These are phyloP conservation scores for Tragelaphus scriptus DNA, from an alignment of 2,113 vertebrate species.

Conservation along the genomic window DNA sequence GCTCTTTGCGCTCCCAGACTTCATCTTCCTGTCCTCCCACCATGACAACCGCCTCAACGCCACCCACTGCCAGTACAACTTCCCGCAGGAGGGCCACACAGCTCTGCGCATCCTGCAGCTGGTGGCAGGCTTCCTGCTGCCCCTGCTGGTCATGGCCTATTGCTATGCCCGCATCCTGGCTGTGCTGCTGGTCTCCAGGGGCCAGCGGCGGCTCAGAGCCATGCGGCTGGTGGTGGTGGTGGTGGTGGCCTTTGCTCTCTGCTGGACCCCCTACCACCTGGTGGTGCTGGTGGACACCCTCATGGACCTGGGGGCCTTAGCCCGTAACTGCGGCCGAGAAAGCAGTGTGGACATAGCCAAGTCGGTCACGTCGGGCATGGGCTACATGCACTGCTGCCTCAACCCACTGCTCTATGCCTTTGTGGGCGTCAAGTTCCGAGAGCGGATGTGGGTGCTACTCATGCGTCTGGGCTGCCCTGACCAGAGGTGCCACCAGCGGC, in stretches of 20 bases:
- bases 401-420: conserved; percentile 92
- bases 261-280: conserved; percentile 89
- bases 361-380: conserved; percentile 78
- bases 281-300: conserved; percentile 82
- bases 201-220: conserved; percentile 83
- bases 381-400: conserved; percentile 89
- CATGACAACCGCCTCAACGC: conserved; percentile 15
- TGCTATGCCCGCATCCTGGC: conserved; percentile 86
- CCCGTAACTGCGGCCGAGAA: conserved; percentile 51
- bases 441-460: conserved; percentile 81
- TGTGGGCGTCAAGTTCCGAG: conserved; percentile 87
- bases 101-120: conserved; percentile 79
- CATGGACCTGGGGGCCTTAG: neutral
- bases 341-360: conserved; percentile 71
- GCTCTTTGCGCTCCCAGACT: conserved; percentile 86
- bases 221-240: conserved; percentile 84
- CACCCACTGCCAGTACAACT: conserved; percentile 75
- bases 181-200: conserved; percentile 78
- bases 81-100: conserved; percentile 53
- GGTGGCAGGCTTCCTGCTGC: conserved; percentile 83
- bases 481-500: conserved; percentile 47
- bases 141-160: conserved; percentile 81
- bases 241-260: conserved; percentile 87
- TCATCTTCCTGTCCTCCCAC: conserved; percentile 71
- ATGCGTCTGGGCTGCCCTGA: conserved; percentile 73